Conservation (phyloP, 2,113 vertebrate genomes). For the Bolborhynchus lineola region DNA sequence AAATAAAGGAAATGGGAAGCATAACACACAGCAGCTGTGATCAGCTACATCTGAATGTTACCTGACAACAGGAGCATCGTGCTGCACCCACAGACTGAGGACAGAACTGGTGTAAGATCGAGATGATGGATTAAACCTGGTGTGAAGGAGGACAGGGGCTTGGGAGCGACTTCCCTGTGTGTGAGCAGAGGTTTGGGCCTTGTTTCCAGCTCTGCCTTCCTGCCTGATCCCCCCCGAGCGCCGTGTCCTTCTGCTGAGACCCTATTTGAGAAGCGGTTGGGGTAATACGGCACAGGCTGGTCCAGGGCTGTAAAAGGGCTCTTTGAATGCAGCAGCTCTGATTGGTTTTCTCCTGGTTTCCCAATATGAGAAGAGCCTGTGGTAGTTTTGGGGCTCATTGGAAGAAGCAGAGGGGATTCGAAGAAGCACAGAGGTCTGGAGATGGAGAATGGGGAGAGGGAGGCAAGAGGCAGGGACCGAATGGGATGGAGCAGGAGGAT, state of each 20-base stretch:
- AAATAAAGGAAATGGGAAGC: background rate
- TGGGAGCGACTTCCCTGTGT: accelerated
- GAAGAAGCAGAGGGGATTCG: accelerated
- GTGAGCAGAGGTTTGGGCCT: background rate
- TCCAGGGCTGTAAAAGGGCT: background rate
- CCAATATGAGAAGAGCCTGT: accelerated
- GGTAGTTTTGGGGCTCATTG: background rate
- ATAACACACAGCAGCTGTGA: accelerated
- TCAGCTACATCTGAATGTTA: background rate
- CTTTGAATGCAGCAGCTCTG: accelerated
- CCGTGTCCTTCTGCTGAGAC: accelerated
- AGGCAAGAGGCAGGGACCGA: accelerated
- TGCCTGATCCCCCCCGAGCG: accelerated
- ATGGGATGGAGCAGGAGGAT: background rate
- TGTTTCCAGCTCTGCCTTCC: accelerated
- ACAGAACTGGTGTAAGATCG: background rate
- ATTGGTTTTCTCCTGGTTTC: background rate
- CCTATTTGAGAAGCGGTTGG: background rate
- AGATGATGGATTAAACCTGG: accelerated
- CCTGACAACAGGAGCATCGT: background rate
- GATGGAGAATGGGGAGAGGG: background rate
- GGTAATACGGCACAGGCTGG: background rate
- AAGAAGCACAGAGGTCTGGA: background rate
- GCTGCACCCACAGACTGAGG: background rate
- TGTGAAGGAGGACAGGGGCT: background rate